These are phyloP conservation scores for Oostethus manadensis DNA, from an alignment of 2,113 vertebrate species.

Conservation along the genomic window DNA sequence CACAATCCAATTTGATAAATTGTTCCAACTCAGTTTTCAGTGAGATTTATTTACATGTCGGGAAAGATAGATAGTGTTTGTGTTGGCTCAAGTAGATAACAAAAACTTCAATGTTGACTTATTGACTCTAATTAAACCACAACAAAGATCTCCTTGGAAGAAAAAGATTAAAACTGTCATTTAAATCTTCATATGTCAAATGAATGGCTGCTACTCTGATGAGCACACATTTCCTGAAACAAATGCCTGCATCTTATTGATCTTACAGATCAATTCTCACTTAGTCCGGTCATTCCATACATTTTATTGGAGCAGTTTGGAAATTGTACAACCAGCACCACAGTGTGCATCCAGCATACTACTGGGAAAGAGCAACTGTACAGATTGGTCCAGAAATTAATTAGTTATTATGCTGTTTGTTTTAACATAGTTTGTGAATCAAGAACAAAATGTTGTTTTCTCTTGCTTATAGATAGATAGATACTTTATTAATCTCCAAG, in stretches of 20 bases:
- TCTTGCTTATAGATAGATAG: too few species aligned
- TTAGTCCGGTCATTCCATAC: not conserved
- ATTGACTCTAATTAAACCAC: not conserved
- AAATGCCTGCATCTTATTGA: slow-evolving; percentile 1
- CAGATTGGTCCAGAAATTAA: not conserved
- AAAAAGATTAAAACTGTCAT: slow-evolving; percentile 1
- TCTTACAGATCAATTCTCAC: slow-evolving; percentile 2
- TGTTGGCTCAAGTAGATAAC: not conserved
- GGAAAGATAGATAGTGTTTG: not conserved
- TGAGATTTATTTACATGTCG: not conserved
- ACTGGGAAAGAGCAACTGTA: not conserved
- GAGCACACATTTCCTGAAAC: slow-evolving; percentile 1
- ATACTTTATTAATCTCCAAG: too few species aligned
- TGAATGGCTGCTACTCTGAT: not conserved
- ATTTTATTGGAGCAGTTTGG: not conserved
- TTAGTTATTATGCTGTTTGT: too few species aligned
- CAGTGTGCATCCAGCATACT: not conserved
- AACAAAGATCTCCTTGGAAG: not conserved
- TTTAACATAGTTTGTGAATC: too few species aligned
- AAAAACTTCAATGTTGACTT: not conserved
- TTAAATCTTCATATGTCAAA: slow-evolving; percentile 5
- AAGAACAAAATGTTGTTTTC: too few species aligned
- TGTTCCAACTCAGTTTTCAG: not conserved
- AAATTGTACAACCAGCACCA: not conserved
- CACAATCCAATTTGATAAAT: not conserved